Base-by-base conservation (phyloP, 2,797 vertebrate species). In the Nasua narica region DNA sequence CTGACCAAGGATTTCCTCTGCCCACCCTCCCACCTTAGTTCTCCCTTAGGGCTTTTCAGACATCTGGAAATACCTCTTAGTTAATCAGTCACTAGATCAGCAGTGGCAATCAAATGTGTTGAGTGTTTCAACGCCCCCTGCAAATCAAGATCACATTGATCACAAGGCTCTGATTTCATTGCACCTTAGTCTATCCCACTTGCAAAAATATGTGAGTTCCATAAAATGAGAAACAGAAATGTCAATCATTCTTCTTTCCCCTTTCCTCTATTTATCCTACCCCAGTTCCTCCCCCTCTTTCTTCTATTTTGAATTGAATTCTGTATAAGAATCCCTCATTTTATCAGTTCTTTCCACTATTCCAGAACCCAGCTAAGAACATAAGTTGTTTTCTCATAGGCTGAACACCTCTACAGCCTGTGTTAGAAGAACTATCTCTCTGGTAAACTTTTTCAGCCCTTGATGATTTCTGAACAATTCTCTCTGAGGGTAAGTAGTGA, bases 111-210 rank as follows among this genome's bases (percentile, higher is more conserved):
- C 52, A 91, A 65, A 94, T 46, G 35, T 15, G 21, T 18, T 78
- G 35, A 94, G 48, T 72, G n/a, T 92, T 91, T 83, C 78, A 79
- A 50, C 27, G 19, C 14, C 60, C 62, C 50, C 37, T 84, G 77
- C 74, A 91, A 97, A 94, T 90, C 25, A 94, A 74, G 37, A 79
- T 70, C 70, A 83, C 56, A 74, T 60, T 91, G 85, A 91, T 78
- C 40, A 87, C 46, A 92, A 83, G 46, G 79, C 46, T 84, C 90
- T 89, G 46, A 78, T 88, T 89, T 95, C 54, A 78, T 21, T 32
- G 7, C 65, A 83, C 21, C 50, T 69, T 91, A 48, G 56, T 93
- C 74, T 76, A 29, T 65, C 87, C 40, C 50, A 84, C 50, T 84
- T 67, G 43, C 46, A 77, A 40, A 58, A 37, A 90, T 50, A 91